Conservation (phyloP, 2,888 invertebrate species). For the Caenorhabditis sinica region DNA sequence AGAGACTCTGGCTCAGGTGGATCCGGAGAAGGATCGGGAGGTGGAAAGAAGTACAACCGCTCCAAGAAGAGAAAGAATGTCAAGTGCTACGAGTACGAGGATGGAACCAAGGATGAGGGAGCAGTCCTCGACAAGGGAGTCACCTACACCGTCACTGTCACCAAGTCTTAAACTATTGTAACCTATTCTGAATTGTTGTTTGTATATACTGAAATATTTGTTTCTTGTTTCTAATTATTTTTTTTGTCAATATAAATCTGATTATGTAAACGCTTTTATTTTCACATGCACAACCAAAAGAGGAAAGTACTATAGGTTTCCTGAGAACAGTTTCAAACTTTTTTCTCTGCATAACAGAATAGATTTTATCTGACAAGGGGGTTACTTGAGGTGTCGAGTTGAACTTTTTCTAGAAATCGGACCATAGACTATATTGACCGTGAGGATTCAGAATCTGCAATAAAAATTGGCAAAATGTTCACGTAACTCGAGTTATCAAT, state of each 20-base stretch:
- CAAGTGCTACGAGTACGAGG: conserved; percentile 60
- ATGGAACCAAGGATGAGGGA: conserved; percentile 60
- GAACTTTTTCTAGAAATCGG: no score
- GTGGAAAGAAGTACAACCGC: conserved; percentile 49
- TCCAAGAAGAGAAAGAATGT: conserved; percentile 53
- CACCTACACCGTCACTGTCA: conserved; percentile 50
- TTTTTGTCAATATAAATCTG: not conserved
- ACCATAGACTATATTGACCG: no score
- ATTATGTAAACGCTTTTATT: not conserved
- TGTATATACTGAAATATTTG: conserved; percentile 39
- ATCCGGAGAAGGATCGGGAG: conserved; percentile 42
- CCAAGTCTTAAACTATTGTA: conserved; percentile 18
- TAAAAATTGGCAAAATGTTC: no score
- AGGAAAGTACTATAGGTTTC: no score
- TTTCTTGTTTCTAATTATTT: conserved; percentile 18
- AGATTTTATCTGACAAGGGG: no score
- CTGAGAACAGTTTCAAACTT: no score
- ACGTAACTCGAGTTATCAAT: no score
- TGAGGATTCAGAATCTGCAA: no score
- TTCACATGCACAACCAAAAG: no score
- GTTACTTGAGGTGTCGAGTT: no score
- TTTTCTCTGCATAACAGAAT: no score
- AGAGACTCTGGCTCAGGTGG: conserved; percentile 44
- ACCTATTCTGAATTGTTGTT: conserved; percentile 12
- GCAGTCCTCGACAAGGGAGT: conserved; percentile 45